These are phyloP conservation scores for Puntigrus tetrazona DNA, from an alignment of 2,113 vertebrate species.

Conservation along the genomic window DNA sequence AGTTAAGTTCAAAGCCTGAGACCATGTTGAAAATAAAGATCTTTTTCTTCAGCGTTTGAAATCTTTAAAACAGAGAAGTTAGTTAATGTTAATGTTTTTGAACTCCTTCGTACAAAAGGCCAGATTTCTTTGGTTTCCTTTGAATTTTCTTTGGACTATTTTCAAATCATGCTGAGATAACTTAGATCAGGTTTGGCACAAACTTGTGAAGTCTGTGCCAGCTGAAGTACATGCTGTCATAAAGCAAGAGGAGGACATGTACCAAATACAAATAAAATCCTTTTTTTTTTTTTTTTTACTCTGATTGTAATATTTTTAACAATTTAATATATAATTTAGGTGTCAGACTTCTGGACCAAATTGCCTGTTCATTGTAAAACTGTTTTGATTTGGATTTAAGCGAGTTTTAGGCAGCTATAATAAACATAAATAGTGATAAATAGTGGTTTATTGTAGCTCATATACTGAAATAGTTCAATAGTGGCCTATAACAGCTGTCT, in stretches of 20 bases:
- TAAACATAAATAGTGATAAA: too few relatives aligned
- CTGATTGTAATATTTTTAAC: neutral
- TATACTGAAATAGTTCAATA: too few relatives aligned
- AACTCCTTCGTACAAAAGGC: neutral
- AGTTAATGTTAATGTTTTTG: too few relatives aligned
- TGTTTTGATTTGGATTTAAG: neutral
- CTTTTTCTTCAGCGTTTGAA: neutral
- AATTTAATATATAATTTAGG: too few relatives aligned
- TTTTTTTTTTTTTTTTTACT: neutral
- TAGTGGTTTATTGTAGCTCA: too few relatives aligned
- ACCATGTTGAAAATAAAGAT: neutral
- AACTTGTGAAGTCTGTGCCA: neutral
- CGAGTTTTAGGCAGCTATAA: too few relatives aligned
- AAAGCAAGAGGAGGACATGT: neutral
- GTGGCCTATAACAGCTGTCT: too few relatives aligned
- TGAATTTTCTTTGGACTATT: neutral
- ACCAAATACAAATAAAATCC: neutral
- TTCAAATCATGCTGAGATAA: neutral
- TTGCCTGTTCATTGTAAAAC: neutral
- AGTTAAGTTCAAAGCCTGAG: neutral
- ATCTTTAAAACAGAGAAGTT: too few relatives aligned
- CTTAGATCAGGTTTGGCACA: neutral
- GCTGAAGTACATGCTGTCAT: neutral
- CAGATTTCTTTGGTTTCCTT: neutral
- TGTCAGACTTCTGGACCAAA: neutral